phyloP scores from a whole-genome alignment of 2,113 vertebrate genomes.

The Donacobius atricapilla region DNA sequence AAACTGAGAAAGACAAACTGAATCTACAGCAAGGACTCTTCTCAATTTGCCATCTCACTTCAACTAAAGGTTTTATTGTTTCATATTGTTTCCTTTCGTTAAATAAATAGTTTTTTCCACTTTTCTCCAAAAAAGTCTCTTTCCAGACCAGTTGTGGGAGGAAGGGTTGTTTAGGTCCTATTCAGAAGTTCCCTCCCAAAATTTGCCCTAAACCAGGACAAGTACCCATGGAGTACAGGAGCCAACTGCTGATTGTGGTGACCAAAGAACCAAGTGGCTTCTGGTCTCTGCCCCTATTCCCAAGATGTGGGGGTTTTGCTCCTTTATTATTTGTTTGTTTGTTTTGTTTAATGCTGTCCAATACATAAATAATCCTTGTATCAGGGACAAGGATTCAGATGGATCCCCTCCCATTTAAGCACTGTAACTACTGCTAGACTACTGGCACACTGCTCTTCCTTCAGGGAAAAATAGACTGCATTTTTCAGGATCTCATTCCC shows the following conservation, averaged over 20 bases:
- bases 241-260: background rate
- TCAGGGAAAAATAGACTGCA: background rate
- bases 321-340: background rate
- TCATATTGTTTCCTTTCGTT: too few species aligned
- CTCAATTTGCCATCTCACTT: too few species aligned
- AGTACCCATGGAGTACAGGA: accelerated
- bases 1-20: too few species aligned
- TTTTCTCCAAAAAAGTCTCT: too few species aligned
- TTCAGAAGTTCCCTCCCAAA: too few species aligned
- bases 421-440: background rate
- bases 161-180: too few species aligned
- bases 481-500: background rate
- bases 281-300: background rate
- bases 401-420: background rate
- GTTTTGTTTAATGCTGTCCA: background rate
- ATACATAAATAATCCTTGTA: background rate
- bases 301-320: background rate
- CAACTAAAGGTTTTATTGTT: too few species aligned
- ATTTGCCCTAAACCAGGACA: too few species aligned
- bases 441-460: background rate
- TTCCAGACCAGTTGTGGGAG: too few species aligned
- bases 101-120: too few species aligned
- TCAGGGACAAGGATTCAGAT: background rate
- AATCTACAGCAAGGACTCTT: too few species aligned
- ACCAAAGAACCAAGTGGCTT: background rate